A percentile compares a stretch with the other conserved stretches of the same genome.
phyloP scores from a whole-genome alignment of 2,113 vertebrate genomes.

The Aspiorhynchus laticeps region DNA sequence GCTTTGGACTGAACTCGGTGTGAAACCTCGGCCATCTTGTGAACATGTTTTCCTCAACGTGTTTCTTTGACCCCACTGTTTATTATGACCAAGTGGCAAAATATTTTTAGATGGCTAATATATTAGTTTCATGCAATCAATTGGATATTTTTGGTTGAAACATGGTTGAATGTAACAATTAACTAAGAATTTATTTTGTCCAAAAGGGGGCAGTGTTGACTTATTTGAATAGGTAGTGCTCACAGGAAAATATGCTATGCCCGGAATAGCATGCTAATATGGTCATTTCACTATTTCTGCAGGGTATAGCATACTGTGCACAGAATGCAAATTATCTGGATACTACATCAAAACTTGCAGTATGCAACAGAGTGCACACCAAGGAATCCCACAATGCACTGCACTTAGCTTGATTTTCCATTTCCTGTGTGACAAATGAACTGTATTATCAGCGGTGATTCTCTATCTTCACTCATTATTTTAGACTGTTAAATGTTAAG shows the following conservation, averaged over 20 bases:
- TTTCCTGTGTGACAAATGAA: background rate
- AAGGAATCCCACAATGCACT: background rate
- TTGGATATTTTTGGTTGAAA: too few relatives aligned
- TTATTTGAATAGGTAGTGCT: background rate
- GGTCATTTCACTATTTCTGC: background rate
- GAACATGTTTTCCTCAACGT: background rate
- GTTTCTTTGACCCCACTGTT: background rate
- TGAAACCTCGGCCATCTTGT: background rate
- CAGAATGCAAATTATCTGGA: background rate
- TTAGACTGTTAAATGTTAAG: background rate
- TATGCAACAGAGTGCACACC: background rate
- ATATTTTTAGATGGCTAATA: constrained; percentile 12
- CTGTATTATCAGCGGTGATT: background rate
- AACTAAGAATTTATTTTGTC: background rate
- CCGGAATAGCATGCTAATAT: background rate
- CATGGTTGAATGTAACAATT: background rate
- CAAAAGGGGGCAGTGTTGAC: constrained; percentile 46
- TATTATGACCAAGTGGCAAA: background rate
- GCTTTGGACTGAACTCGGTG: background rate
- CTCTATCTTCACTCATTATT: background rate
- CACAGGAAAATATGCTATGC: background rate
- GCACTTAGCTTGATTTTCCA: background rate
- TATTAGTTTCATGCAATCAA: background rate
- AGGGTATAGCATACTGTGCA: background rate
- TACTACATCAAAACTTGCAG: background rate